Conservation (phyloP, 2,888 invertebrate genomes). For the Scotopteryx bipunctaria region DNA sequence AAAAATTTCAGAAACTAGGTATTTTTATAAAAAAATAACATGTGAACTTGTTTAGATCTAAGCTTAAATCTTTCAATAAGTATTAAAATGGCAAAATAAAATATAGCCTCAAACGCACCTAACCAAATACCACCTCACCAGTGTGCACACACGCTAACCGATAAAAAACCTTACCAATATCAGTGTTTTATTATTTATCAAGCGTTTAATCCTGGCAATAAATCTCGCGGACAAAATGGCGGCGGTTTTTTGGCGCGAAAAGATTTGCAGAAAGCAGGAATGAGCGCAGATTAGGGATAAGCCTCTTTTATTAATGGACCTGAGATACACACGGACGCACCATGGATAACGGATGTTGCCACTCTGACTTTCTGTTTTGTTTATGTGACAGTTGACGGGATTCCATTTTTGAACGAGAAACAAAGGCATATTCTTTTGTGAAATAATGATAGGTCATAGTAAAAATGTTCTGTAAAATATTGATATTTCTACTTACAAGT, state of each 20-base stretch:
- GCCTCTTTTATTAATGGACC: conserved; percentile 80
- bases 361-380: conserved; percentile 41
- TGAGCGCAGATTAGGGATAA: conserved; percentile 82
- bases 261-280: conserved; percentile 81
- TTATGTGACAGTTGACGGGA: conserved; percentile 16
- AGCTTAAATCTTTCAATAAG: no score
- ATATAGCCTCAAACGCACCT: no score
- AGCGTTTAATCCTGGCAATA: conserved; percentile 72
- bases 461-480: no score
- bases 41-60: no score
- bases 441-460: no score
- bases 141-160: conserved; percentile 16
- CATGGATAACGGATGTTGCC: conserved; percentile 68
- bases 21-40: no score
- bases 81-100: conserved; percentile 4
- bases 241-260: conserved; percentile 73
- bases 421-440: no score
- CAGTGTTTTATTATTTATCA: conserved; percentile 55
- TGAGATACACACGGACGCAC: conserved; percentile 64
- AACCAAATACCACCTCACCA: conserved; percentile 1
- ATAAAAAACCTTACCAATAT: conserved; percentile 29
- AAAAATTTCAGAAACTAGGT: no score
- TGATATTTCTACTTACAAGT: no score
- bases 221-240: conserved; percentile 75
- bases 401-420: not conserved